Percentiles rank a stretch among this genome's conserved stretches.
Conservation (phyloP, 2,888 invertebrate genomes). For the Spisula subtruncata region DNA sequence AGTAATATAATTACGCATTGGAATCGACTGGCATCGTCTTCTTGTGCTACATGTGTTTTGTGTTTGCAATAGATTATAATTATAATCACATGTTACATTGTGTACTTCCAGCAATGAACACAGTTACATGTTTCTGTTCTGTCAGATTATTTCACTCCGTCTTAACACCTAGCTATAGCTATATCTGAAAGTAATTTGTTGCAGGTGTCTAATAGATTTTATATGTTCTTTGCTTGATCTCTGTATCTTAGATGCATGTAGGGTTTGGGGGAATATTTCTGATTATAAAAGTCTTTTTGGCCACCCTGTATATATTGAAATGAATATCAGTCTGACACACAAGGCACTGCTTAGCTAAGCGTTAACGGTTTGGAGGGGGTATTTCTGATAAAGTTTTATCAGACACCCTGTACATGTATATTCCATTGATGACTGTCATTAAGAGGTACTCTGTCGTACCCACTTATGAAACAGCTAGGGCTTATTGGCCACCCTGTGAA, state of each 20-base stretch:
- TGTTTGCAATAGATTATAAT: not conserved
- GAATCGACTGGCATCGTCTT: not conserved
- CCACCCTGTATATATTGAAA: not conserved
- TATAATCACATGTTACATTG: not conserved
- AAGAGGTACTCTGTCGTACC: too few relatives aligned
- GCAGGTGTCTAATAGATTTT: constrained; percentile 17
- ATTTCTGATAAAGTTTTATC: too few relatives aligned
- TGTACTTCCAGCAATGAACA: not conserved
- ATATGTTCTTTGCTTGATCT: not conserved
- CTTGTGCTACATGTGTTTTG: not conserved
- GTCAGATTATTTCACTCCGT: constrained; percentile 18
- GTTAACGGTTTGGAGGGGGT: too few relatives aligned
- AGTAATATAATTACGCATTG: not conserved
- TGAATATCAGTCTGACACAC: too few relatives aligned
- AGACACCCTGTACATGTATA: too few relatives aligned
- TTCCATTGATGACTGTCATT: too few relatives aligned
- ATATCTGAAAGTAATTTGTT: constrained; percentile 3
- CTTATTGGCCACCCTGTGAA: too few relatives aligned
- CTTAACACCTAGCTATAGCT: not conserved
- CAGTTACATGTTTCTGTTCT: not conserved
- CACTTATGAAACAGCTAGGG: too few relatives aligned
- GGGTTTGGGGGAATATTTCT: not conserved
- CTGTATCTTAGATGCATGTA: too few relatives aligned
- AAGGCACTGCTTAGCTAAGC: too few relatives aligned
- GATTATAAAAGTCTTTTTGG: not conserved